Evolutionary conservation across 2,113 vertebrate species (phyloP).

Genomic region (Bufo gargarizans): DNA sequence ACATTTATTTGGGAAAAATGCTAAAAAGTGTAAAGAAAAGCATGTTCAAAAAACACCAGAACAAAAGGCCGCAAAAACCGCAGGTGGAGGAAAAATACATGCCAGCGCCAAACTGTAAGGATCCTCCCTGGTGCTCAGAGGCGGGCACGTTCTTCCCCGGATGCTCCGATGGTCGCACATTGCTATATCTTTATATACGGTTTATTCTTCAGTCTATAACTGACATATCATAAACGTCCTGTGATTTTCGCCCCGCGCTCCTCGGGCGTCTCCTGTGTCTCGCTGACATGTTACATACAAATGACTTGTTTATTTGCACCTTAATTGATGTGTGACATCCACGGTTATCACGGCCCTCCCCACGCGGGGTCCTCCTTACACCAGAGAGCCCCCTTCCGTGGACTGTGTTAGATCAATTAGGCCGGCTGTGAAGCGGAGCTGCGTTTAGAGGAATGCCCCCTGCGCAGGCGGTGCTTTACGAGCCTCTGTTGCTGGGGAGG

Average conservation of each 20-base stretch:
- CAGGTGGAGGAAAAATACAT: too few species aligned
- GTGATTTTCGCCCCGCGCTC: neutral
- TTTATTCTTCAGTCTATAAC: too few species aligned
- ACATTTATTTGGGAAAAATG: too few species aligned
- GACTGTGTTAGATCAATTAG: constrained; percentile 49
- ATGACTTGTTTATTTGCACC: neutral
- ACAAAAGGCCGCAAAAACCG: too few species aligned
- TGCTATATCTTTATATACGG: too few species aligned
- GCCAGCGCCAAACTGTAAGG: too few species aligned
- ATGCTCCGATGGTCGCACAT: too few species aligned
- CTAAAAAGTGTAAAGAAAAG: too few species aligned
- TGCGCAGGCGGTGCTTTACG: constrained; percentile 31
- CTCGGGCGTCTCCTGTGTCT: neutral
- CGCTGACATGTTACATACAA: neutral
- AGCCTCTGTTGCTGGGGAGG: constrained; percentile 43
- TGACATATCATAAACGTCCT: too few species aligned
- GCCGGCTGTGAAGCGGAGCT: constrained; percentile 3
- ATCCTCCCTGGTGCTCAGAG: too few species aligned
- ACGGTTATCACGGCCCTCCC: neutral
- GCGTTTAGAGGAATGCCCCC: constrained; percentile 38
- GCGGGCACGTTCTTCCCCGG: too few species aligned
- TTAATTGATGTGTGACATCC: neutral
- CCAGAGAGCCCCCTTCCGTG: neutral
- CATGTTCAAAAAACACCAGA: too few species aligned
- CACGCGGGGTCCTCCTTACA: neutral